Conservation (phyloP, 2,113 vertebrate species). For the Phalacrocorax pelagicus region DNA sequence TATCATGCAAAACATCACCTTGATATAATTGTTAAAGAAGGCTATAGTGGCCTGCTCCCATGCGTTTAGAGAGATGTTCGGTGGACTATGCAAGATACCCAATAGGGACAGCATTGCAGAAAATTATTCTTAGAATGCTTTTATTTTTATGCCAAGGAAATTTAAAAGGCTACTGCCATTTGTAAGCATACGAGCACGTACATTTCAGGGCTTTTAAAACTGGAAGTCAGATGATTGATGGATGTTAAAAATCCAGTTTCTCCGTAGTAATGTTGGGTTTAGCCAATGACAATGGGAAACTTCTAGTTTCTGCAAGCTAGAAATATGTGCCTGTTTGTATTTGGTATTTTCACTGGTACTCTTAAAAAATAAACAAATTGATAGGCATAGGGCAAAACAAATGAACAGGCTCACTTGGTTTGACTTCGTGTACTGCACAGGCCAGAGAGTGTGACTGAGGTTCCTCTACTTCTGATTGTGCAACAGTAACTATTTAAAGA, state of each 20-base stretch:
- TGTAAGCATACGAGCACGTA: neutral
- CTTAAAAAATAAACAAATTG: neutral
- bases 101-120: neutral
- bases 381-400: neutral
- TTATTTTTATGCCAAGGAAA: neutral
- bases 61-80: neutral
- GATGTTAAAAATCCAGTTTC: neutral
- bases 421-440: neutral
- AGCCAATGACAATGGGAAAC: neutral
- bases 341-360: neutral
- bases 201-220: neutral
- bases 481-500: neutral
- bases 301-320: neutral
- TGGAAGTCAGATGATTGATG: neutral
- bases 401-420: neutral
- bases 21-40: neutral
- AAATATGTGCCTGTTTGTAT: neutral
- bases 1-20: neutral
- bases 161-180: neutral
- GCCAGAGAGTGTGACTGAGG: neutral
- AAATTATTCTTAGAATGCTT: neutral
- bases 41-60: neutral
- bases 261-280: neutral
- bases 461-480: neutral
- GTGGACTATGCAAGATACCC: neutral